These are phyloP conservation scores for Phylloscopus whistleri DNA, from an alignment of 2,113 vertebrate genomes.

Conservation along the genomic window DNA sequence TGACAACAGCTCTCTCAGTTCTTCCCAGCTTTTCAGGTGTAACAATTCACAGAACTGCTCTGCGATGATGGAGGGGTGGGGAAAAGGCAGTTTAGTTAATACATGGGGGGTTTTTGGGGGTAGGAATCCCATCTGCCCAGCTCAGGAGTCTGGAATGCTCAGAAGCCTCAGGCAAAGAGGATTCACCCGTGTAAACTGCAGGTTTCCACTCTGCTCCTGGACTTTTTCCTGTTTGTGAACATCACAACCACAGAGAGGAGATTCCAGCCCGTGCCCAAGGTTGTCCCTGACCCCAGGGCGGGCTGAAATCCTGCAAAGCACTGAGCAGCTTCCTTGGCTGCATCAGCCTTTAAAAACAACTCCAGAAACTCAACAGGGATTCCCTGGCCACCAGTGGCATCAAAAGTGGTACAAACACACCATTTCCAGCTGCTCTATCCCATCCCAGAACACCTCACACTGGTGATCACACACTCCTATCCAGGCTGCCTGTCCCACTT, in stretches of 20 bases:
- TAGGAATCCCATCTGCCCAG: not conserved
- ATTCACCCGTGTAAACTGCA: not conserved
- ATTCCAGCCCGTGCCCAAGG: not conserved
- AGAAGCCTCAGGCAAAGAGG: not conserved
- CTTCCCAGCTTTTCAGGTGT: too few relatives aligned
- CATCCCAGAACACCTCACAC: not conserved
- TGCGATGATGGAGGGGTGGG: not conserved
- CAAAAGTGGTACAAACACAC: not conserved
- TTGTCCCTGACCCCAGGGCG: not conserved
- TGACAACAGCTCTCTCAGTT: fast-evolving
- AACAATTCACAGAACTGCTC: not conserved
- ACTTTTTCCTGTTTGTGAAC: not conserved
- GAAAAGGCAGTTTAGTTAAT: not conserved
- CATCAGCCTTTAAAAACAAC: not conserved
- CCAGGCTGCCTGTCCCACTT: not conserved
- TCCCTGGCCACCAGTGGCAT: not conserved
- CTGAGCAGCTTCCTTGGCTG: not conserved
- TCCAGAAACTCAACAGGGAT: not conserved
- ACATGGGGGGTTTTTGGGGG: not conserved
- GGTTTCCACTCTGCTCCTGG: not conserved
- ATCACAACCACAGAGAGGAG: not conserved
- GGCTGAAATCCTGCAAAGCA: not conserved
- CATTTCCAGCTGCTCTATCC: not conserved
- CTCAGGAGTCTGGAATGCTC: not conserved
- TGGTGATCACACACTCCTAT: not conserved